A percentile compares a stretch with the other conserved stretches of the same genome.
phyloP scores from a whole-genome alignment of 2,888 invertebrate species.

The Synanthedon formicaeformis region DNA sequence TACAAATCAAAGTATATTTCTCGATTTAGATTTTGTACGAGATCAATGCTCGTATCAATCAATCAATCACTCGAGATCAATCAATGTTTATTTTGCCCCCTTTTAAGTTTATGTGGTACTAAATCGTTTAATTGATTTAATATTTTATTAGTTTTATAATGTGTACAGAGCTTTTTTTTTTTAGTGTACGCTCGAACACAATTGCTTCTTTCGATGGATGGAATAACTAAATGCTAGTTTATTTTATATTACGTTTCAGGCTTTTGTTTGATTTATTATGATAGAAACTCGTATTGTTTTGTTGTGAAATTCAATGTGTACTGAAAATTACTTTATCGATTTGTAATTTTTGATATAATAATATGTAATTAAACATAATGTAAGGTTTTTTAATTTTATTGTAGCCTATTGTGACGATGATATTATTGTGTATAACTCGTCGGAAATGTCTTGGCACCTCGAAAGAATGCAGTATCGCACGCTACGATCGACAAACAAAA shows the following conservation, averaged over 20 bases:
- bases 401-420: slow-evolving; percentile 26
- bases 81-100: too few relatives aligned
- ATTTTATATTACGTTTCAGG: slow-evolving; percentile 22
- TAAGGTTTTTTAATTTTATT: slow-evolving; percentile 33
- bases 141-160: slow-evolving; percentile 68
- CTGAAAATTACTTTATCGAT: slow-evolving; percentile 15
- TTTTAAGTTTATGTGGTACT: slow-evolving; percentile 65
- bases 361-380: slow-evolving; percentile 36
- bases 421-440: too few relatives aligned
- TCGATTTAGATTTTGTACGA: too few relatives aligned
- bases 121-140: slow-evolving; percentile 63
- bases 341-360: slow-evolving; percentile 18
- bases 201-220: slow-evolving; percentile 11
- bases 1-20: too few relatives aligned
- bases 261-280: slow-evolving; percentile 33
- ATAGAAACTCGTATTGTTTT: slow-evolving; percentile 40
- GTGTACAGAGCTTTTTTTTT: slow-evolving; percentile 49
- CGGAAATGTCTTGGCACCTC: too few relatives aligned
- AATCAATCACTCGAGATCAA: too few relatives aligned
- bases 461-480: too few relatives aligned
- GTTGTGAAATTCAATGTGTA: slow-evolving; percentile 25
- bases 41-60: too few relatives aligned
- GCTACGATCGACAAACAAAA: too few relatives aligned
- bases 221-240: slow-evolving; percentile 56
- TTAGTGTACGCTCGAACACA: slow-evolving; percentile 12